Conservation (phyloP, 2,888 invertebrate species). For the Polymixis flavicincta region DNA sequence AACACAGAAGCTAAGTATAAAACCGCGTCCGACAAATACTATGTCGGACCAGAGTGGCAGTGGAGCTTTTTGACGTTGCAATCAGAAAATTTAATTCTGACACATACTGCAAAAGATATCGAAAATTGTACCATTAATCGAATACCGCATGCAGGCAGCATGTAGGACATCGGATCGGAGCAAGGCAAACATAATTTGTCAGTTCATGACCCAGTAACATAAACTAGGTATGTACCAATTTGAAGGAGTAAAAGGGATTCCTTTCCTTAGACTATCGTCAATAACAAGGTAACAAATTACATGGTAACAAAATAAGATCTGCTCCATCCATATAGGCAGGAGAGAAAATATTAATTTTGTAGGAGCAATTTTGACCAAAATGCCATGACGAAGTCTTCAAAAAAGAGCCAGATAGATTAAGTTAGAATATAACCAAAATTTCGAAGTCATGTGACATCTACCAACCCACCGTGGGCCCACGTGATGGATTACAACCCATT, state of each 20-base stretch:
- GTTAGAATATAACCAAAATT: not conserved
- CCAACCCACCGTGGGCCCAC: too few relatives aligned
- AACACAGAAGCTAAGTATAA: not conserved
- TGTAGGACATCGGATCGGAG: too few relatives aligned
- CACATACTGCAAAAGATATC: not conserved
- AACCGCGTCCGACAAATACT: not conserved
- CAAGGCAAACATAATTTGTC: not conserved
- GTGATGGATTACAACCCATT: too few relatives aligned
- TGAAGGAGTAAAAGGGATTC: not conserved
- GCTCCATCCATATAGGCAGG: not conserved
- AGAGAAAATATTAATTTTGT: not conserved
- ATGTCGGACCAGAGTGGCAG: not conserved
- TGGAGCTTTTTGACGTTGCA: not conserved
- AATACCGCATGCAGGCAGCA: too few relatives aligned
- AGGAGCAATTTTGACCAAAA: not conserved
- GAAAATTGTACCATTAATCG: not conserved
- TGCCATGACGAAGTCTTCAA: not conserved
- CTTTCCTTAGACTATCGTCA: not conserved
- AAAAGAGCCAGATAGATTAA: not conserved
- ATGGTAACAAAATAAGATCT: slow-evolving; percentile 13
- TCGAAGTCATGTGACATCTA: too few relatives aligned
- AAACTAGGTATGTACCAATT: not conserved
- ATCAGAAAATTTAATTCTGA: not conserved
- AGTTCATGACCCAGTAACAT: not conserved
- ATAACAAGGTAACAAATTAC: too few relatives aligned